These are phyloP conservation scores for Acronicta alni DNA, from an alignment of 2,888 invertebrate species.

Conservation along the genomic window DNA sequence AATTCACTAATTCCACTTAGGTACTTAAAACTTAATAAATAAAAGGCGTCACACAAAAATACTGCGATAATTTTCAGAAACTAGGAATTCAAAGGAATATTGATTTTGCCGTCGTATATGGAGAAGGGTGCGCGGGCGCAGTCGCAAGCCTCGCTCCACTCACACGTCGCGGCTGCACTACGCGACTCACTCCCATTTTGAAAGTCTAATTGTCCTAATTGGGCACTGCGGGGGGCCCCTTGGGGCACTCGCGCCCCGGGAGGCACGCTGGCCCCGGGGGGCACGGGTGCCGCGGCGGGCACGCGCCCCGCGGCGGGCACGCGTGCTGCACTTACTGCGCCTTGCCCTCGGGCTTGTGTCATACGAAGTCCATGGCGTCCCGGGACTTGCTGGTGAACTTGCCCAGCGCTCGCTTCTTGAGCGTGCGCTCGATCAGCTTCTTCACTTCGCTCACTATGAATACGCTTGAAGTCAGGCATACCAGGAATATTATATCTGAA, in stretches of 20 bases:
- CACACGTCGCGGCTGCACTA: slow-evolving; percentile 25
- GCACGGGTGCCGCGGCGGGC: slow-evolving; percentile 29
- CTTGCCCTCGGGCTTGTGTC: slow-evolving; percentile 89
- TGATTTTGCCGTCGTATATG: slow-evolving; percentile 52
- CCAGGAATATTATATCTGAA: slow-evolving; percentile 97
- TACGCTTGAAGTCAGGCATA: slow-evolving; percentile 98
- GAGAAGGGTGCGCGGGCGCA: slow-evolving; percentile 29
- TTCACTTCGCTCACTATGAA: slow-evolving; percentile 98
- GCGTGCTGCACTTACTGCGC: slow-evolving; percentile 74
- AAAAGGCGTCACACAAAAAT: slow-evolving; percentile 48
- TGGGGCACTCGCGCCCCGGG: slow-evolving; percentile 27
- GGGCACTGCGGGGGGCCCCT: not conserved
- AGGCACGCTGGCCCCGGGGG: not conserved
- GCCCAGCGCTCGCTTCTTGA: slow-evolving; percentile 89
- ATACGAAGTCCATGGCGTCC: slow-evolving; percentile 92
- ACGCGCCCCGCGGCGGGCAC: slow-evolving; percentile 22
- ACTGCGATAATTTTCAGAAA: slow-evolving; percentile 42
- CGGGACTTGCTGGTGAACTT: slow-evolving; percentile 82
- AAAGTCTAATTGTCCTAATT: slow-evolving; percentile 37
- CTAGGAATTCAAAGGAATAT: slow-evolving; percentile 49
- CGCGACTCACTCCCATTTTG: slow-evolving; percentile 37
- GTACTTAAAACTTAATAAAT: slow-evolving; percentile 48
- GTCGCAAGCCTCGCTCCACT: slow-evolving; percentile 20
- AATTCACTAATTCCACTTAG: slow-evolving; percentile 54
- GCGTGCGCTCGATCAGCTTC: slow-evolving; percentile 94